Base-by-base conservation (phyloP, 2,797 vertebrate genomes). In the Neosilurus hyrtlii region DNA sequence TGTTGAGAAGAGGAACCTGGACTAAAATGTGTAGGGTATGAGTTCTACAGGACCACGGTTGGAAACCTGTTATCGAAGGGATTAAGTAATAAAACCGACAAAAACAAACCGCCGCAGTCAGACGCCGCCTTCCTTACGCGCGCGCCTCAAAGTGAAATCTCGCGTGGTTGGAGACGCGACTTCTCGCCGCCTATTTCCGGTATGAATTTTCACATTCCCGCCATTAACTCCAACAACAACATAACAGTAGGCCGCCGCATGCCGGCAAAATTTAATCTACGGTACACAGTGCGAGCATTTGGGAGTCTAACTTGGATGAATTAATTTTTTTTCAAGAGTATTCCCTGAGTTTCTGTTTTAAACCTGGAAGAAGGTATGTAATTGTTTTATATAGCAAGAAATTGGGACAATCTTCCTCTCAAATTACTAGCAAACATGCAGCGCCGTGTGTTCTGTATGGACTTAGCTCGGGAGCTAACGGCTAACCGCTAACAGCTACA, bases 141-240 rank as follows among this genome's bases (percentile, higher is more conserved):
- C 0, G 54, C 54, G 12, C 16, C 16, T 14, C 54, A 56, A 24
- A 57, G 14, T 51, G 11, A 75, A 80, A 18, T 91, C 59, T 93
- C 94, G 93, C 93, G 93, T 86, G 90, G 92, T 0, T 0, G 20
- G 0, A 0, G 5, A 12, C 16, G 14, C 0, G 10, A 1, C n/a
- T n/a, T 92, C 88, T 88, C 90, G 85, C 24, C 67, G 76, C 63
- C 88, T 89, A 90, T 85, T 93, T 94, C 94, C 94, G 92, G 82
- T 89, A 90, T 91, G 74, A 78, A 90, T 93, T 88, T 86, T 94
- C 90, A 91, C 91, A 84, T 95, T 95, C 95, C 94, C 94, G 94
- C 95, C 94, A 95, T 95, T 93, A 93, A n/a, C 81, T 82, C 91
- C 92, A 92, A 92, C 92, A 94, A 93, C 93, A 93, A 91, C 90